Evolutionary conservation across 2,888 invertebrate species (phyloP).

Genomic region (Rhamnusium bicolor): DNA sequence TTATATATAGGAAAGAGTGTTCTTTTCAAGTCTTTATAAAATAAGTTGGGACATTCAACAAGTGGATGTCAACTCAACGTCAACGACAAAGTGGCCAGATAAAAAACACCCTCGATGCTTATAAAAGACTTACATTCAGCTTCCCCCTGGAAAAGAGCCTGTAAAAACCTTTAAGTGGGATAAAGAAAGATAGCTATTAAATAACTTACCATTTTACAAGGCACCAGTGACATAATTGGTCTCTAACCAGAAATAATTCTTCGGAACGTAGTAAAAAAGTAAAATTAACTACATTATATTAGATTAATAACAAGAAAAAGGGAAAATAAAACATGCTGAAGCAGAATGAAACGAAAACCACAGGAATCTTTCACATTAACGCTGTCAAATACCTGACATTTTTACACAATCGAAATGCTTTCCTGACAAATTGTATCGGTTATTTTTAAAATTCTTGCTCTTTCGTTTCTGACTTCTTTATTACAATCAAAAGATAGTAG

Average conservation of each 20-base stretch:
- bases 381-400: slow-evolving; percentile 54
- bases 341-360: slow-evolving; percentile 48
- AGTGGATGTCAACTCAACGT: slow-evolving; percentile 70
- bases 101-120: slow-evolving; percentile 70
- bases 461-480: background rate
- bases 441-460: background rate
- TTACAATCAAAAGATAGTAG: background rate
- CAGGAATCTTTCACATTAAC: slow-evolving; percentile 52
- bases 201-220: slow-evolving; percentile 58
- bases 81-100: slow-evolving; percentile 71
- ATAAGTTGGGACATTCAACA: slow-evolving; percentile 65
- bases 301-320: slow-evolving; percentile 44
- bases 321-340: slow-evolving; percentile 14
- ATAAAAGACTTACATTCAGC: slow-evolving; percentile 67
- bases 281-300: slow-evolving; percentile 44
- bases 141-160: slow-evolving; percentile 57
- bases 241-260: slow-evolving; percentile 37
- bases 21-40: slow-evolving; percentile 60
- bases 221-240: slow-evolving; percentile 59
- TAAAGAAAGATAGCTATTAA: slow-evolving; percentile 59
- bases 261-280: slow-evolving; percentile 28
- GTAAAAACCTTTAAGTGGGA: slow-evolving; percentile 59
- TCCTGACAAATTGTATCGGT: slow-evolving; percentile 51
- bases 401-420: slow-evolving; percentile 53
- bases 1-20: slow-evolving; percentile 60